These are phyloP conservation scores for Camponotus vicinus DNA, from an alignment of 1,140 invertebrate genomes.

Conservation along the genomic window DNA sequence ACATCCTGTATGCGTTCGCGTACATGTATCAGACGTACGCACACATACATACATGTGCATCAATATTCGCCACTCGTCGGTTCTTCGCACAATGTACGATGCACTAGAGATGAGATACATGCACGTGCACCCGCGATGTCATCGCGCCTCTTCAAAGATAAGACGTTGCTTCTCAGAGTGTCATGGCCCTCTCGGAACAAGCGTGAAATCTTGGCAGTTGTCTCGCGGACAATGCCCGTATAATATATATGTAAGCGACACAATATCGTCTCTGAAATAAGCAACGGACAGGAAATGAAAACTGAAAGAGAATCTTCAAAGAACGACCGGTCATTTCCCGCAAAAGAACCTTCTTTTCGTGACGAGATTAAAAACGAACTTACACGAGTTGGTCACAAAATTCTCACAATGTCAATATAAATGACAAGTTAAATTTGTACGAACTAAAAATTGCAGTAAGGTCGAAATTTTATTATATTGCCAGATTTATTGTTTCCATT, in stretches of 20 bases:
- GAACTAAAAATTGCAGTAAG: neutral
- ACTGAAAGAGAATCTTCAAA: slow-evolving; percentile 17
- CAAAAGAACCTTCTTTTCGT: neutral
- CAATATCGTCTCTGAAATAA: slow-evolving; percentile 3
- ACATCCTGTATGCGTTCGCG: neutral
- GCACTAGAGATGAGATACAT: slow-evolving; percentile 77
- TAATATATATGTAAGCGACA: neutral
- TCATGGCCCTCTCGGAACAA: slow-evolving; percentile 2
- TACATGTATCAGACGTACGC: neutral
- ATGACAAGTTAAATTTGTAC: neutral
- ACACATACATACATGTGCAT: neutral
- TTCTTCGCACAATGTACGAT: slow-evolving; percentile 52
- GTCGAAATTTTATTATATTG: neutral
- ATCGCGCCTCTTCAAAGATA: slow-evolving; percentile 66
- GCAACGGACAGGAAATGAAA: slow-evolving; percentile 10
- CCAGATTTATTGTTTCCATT: neutral
- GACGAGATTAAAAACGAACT: neutral
- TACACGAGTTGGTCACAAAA: neutral
- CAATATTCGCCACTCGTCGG: slow-evolving; percentile 13
- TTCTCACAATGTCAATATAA: neutral
- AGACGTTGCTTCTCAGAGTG: slow-evolving; percentile 50
- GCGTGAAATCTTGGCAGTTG: slow-evolving; percentile 24
- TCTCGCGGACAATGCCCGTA: slow-evolving; percentile 42
- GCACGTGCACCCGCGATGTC: slow-evolving; percentile 77
- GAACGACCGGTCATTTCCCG: neutral